Base-by-base conservation (phyloP, 1,140 invertebrate species). In the Aradophagus sp. region DNA sequence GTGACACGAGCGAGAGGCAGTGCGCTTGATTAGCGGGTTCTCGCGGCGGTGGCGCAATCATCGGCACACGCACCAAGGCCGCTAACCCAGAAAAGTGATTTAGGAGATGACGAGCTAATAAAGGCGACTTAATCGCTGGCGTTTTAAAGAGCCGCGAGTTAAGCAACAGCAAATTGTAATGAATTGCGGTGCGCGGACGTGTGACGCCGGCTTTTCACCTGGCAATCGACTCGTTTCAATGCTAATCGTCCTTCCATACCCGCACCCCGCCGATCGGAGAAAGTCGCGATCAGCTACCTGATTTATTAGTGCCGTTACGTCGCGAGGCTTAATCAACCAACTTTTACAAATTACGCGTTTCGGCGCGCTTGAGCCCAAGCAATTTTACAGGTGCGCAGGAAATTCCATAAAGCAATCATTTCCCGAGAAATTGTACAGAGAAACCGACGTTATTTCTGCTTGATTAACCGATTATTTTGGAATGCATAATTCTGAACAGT, bases 81-180 rank as follows among this genome's bases (percentile, higher is more conserved):
- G 42, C 47, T 53, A 47, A 53, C 39, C 53, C 41, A 47, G 55
- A 47, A 53, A 59, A 67, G 63, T 67, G 63, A 67, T 67, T 67
- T 67, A 67, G 63, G 63, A 52, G 63, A 53, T 52, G 50, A 47
- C 16, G 14, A 15, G 53, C 63, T 59, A 67, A 67, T 67, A 67
- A 67, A 58, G 47, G 53, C 47, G 36, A 65, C 55, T 65, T 65
- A 65, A 53, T 52, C 31, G 45, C 32, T 32, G 29, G 44, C 38
- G 59, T 53, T 53, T 63, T 35, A 53, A 63, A 53, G 47, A 52
- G 39, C 47, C 11, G 11, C 39, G 27, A 26, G 38, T 62, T 53
- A 38, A 41, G 47, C 48, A 63, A 63, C 45, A 41, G 29, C 58
- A 39, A 59, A 59, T 62, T 44, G 31, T 53, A 53, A 63, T 63